phyloP scores from a whole-genome alignment of 2,113 vertebrate species.

The Gobiocypris rarus region DNA sequence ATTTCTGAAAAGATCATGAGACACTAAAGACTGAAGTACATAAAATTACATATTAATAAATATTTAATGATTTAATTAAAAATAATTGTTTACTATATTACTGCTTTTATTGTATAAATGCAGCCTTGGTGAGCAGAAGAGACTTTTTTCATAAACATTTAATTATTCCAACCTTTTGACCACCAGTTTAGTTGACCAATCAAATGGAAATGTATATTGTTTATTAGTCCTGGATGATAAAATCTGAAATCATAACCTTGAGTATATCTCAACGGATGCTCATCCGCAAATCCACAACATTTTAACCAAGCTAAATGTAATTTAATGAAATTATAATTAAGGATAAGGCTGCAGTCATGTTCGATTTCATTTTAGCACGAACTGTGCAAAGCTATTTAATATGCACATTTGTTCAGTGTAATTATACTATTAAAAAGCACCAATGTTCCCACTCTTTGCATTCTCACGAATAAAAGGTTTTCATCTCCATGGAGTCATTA shows the following conservation, averaged over 20 bases:
- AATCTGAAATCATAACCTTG: background rate
- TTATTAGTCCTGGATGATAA: background rate
- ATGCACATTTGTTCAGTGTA: background rate
- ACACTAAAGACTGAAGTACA: no score
- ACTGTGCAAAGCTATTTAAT: background rate
- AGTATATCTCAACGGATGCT: background rate
- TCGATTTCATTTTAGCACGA: background rate
- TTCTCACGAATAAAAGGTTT: background rate
- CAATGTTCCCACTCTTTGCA: background rate
- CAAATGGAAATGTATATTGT: background rate
- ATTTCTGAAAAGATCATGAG: no score
- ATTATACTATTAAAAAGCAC: background rate
- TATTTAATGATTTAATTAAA: no score
- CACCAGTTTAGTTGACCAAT: background rate
- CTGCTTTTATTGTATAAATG: no score
- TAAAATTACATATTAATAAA: no score
- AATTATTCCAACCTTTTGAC: no score
- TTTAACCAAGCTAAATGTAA: background rate
- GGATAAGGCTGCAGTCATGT: background rate
- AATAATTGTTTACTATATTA: no score
- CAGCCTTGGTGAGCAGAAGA: no score
- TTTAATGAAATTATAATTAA: background rate
- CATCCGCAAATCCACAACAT: background rate
- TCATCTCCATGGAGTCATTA: background rate
- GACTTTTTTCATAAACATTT: no score